phyloP scores from a whole-genome alignment of 1,140 invertebrate species.

The Drosophila kurseongensis region DNA sequence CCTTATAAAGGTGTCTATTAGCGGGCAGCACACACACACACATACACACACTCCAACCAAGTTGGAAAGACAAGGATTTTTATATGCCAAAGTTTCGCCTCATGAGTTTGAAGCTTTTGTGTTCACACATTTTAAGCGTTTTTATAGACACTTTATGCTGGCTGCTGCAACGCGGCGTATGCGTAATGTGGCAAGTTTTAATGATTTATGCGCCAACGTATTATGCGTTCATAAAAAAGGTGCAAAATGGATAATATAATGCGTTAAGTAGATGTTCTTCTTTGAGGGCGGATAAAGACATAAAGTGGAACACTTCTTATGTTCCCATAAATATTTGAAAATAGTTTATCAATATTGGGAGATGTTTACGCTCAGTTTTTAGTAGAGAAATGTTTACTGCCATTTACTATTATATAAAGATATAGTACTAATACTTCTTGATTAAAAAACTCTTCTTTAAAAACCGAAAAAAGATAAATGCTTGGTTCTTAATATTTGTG shows the following conservation, averaged over 20 bases:
- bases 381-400: not conserved
- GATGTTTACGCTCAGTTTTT: not conserved
- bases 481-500: no score
- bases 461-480: no score
- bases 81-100: constrained; percentile 59
- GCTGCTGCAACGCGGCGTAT: constrained; percentile 58
- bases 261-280: constrained; percentile 16
- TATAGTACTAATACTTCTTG: no score
- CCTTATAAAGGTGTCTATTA: constrained; percentile 40
- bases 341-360: not conserved
- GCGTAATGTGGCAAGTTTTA: constrained; percentile 71
- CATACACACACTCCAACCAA: constrained; percentile 3
- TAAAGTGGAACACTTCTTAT: not conserved
- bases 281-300: constrained; percentile 1
- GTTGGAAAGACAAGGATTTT: constrained; percentile 43
- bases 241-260: constrained; percentile 47
- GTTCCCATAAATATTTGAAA: not conserved
- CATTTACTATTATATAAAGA: no score
- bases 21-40: constrained; percentile 15
- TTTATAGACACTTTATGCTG: constrained; percentile 74
- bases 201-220: constrained; percentile 54
- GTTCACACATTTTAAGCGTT: constrained; percentile 69
- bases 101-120: constrained; percentile 51
- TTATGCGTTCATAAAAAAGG: constrained; percentile 40
- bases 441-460: no score